A percentile compares a stretch with the other conserved stretches of the same genome.
Evolutionary conservation across 2,113 vertebrate species (phyloP).

Genomic region (Phyllostomus hastatus): DNA sequence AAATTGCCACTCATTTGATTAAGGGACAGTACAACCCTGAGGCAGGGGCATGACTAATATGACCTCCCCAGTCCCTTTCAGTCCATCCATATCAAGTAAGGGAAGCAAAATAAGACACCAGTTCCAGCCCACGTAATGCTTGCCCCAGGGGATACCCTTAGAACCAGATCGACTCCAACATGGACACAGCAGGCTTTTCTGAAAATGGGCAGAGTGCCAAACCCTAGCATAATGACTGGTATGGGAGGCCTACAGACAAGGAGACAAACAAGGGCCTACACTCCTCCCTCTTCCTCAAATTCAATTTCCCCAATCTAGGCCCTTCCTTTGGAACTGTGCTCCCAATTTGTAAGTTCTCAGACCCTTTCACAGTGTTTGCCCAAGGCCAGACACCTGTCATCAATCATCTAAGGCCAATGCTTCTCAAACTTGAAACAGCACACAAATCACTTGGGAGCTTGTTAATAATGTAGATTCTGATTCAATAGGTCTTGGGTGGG

Average conservation of each 20-base stretch:
- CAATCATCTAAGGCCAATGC: background rate
- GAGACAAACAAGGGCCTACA: slow-evolving; percentile 24
- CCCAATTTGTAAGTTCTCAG: background rate
- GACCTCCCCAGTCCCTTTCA: slow-evolving; percentile 56
- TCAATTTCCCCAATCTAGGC: background rate
- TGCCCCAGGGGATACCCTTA: slow-evolving; percentile 46
- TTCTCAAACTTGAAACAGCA: background rate
- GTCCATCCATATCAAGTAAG: slow-evolving; percentile 20
- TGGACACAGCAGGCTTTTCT: slow-evolving; percentile 59
- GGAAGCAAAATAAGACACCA: slow-evolving; percentile 38
- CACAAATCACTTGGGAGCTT: background rate
- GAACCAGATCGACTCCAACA: slow-evolving; percentile 58
- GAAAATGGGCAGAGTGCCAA: slow-evolving; percentile 54
- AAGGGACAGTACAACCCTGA: slow-evolving; percentile 59
- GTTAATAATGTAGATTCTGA: slow-evolving; percentile 14
- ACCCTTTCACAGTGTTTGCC: background rate
- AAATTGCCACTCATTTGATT: slow-evolving; percentile 56
- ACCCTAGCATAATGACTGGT: slow-evolving; percentile 27
- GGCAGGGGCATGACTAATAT: slow-evolving; percentile 46
- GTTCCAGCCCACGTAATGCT: background rate
- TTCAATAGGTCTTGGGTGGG: background rate
- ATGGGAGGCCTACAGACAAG: slow-evolving; percentile 58
- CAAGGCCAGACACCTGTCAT: background rate
- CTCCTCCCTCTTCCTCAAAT: background rate
- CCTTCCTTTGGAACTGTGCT: background rate